These are phyloP conservation scores for Hyposoter dolosus DNA, from an alignment of 2,888 invertebrate genomes.

Conservation along the genomic window DNA sequence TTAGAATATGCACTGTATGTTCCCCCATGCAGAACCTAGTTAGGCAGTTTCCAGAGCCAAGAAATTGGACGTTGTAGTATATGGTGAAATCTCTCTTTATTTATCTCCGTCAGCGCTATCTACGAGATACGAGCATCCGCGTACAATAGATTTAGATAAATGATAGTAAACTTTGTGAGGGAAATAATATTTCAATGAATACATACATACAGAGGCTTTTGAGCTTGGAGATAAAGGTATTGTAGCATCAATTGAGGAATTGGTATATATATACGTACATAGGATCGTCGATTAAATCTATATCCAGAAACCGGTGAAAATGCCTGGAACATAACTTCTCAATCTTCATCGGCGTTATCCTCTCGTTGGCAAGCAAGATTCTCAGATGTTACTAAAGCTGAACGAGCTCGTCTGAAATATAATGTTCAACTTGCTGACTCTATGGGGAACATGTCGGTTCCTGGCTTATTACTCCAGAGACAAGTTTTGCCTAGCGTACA, in stretches of 20 bases:
- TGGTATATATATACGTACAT: neutral
- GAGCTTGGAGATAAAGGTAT: conserved; percentile 22
- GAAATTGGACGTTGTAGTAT: neutral
- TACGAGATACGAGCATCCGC: conserved; percentile 2
- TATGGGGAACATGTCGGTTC: conserved; percentile 33
- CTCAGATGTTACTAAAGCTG: conserved; percentile 19
- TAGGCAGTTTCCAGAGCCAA: neutral
- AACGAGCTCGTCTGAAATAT: conserved; percentile 35
- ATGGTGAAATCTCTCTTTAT: conserved; percentile 17
- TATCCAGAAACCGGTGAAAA: conserved; percentile 18
- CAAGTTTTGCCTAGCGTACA: neutral
- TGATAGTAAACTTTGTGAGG: conserved; percentile 41
- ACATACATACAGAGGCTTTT: neutral
- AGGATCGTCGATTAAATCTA: conserved; percentile 9
- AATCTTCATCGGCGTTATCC: conserved; percentile 50
- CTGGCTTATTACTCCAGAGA: conserved; percentile 21
- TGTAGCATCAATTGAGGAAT: conserved; percentile 50
- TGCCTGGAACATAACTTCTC: conserved; percentile 38
- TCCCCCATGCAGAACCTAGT: neutral
- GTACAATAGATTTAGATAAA: conserved; percentile 56
- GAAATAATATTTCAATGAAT: conserved; percentile 57
- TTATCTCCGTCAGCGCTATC: conserved; percentile 52
- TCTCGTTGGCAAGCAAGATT: conserved; percentile 8
- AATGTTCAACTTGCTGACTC: conserved; percentile 45
- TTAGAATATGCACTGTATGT: conserved; percentile 6